Evolutionary conservation across 1,140 invertebrate genomes (phyloP), one percentile per base, ranked within the genome.

Genomic region (Saccostrea echinata): DNA sequence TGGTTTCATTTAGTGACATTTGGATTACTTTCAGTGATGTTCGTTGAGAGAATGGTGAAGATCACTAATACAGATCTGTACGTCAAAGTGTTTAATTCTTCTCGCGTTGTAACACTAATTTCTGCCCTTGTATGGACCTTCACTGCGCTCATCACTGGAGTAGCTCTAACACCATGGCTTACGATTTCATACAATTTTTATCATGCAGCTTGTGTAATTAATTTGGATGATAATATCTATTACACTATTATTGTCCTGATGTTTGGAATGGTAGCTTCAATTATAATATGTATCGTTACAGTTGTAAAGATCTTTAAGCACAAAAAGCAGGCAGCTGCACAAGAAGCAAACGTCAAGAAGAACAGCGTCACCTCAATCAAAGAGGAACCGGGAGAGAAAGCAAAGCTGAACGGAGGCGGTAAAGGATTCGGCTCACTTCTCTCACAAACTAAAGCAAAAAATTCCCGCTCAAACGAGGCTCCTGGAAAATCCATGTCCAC

Each of bases 41-140:
- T 84, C n/a, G 71, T 89, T 4, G 88, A 89, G 57, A 84, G 88
- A 81, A 84, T 84, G 30, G 84, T 87, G 0, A 84, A 83, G 84
- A 82, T 71, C 1, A 84, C 76, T 13, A 89, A 89, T n/a, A 64
- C 85, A 11, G 84, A 85, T 8, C n/a, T 87, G 3, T 83, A 87
- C 52, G 86, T 52, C 1, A 80, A 55, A 68, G n/a, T 85, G 21
- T 89, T 89, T 30, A 27, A 27, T 51, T 83, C 57, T 11, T 64
- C 85, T 64, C 68, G 71, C 0, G 51, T 30, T 3, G 84, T 88
- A 35, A 35, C 33, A 30, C 18, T 86, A 0, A 33, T 88, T 13
- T 88, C 88, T 8, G 9, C 84, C 13, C 8, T 76, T n/a, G 35
- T 88, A 24, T 81, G 43, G 68, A 33, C 55, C 27, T 3, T 84